Percentiles rank a stretch among this genome's conserved stretches.
Conservation (phyloP, 1,140 invertebrate genomes). For the Pectinophora gossypiella region DNA sequence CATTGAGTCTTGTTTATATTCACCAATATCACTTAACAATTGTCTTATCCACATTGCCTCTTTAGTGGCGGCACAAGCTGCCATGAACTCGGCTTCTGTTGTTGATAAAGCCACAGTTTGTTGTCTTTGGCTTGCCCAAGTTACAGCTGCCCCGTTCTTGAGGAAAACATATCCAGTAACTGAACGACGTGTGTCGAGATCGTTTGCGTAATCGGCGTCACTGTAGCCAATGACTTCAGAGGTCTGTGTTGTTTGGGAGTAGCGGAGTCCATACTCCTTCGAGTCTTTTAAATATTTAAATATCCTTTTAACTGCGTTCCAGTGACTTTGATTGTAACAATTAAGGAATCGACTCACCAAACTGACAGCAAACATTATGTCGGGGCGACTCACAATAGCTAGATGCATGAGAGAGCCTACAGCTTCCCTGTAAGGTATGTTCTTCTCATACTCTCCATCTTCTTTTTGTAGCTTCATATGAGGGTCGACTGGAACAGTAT, state of each 20-base stretch:
- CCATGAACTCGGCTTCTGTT: constrained; percentile 1
- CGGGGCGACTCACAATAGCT: constrained; percentile 45
- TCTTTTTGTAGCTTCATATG: constrained; percentile 18
- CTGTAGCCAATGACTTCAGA: constrained; percentile 14
- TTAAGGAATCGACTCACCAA: constrained; percentile 30
- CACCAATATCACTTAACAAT: constrained; percentile 11
- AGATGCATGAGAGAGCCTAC: constrained; percentile 61
- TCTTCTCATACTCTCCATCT: not conserved
- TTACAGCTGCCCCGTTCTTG: constrained; percentile 13
- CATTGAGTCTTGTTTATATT: constrained; percentile 18
- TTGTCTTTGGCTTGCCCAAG: constrained; percentile 41
- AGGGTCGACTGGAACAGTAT: constrained; percentile 25
- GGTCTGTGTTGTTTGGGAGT: not conserved
- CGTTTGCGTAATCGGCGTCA: constrained; percentile 48
- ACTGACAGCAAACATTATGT: constrained; percentile 18
- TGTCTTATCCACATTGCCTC: not conserved
- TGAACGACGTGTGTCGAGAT: constrained; percentile 29
- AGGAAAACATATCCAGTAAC: constrained; percentile 30
- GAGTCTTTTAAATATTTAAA: constrained; percentile 53
- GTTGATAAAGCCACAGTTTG: not conserved
- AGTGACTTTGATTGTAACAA: constrained; percentile 34
- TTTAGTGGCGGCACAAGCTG: constrained; percentile 1
- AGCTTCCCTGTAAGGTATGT: constrained; percentile 31
- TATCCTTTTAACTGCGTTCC: constrained; percentile 34
- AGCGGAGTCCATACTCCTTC: constrained; percentile 12